These are phyloP conservation scores for Macrostomum lignano DNA, from an alignment of 1,140 invertebrate species.

Conservation along the genomic window DNA sequence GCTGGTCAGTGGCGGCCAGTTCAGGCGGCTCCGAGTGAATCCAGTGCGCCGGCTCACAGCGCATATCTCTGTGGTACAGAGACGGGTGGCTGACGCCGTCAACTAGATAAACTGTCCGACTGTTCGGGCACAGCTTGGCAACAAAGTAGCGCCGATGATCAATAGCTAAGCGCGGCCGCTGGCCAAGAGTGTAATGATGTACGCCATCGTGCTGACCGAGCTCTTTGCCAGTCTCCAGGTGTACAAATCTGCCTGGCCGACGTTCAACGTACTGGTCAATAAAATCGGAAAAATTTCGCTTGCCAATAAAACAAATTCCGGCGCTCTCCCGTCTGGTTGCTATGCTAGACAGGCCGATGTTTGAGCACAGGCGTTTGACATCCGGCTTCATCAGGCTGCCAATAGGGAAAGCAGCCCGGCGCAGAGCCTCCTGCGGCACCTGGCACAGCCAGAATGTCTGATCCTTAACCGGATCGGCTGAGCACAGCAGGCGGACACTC, in stretches of 20 bases:
- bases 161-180: neutral
- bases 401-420: slow-evolving; percentile 61
- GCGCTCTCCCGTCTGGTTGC: slow-evolving; percentile 62
- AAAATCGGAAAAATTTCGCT: slow-evolving; percentile 32
- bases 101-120: neutral
- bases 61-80: neutral
- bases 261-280: slow-evolving; percentile 45
- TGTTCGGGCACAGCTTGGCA: neutral
- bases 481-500: slow-evolving; percentile 34
- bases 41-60: neutral
- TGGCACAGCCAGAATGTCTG: slow-evolving; percentile 76
- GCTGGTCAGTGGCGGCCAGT: neutral
- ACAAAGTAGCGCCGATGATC: neutral
- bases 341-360: slow-evolving; percentile 40
- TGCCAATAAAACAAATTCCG: slow-evolving; percentile 82
- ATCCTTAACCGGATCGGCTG: slow-evolving; percentile 51
- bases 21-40: neutral
- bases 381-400: slow-evolving; percentile 42
- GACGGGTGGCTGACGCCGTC: neutral
- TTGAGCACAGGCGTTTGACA: slow-evolving; percentile 47
- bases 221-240: slow-evolving; percentile 43
- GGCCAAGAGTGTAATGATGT: slow-evolving; percentile 59
- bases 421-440: slow-evolving; percentile 43
- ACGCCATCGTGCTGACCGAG: slow-evolving; percentile 56
- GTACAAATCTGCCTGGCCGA: slow-evolving; percentile 47